These are phyloP conservation scores for Neoscelio sp. DNA, from an alignment of 2,888 invertebrate species.

Conservation along the genomic window DNA sequence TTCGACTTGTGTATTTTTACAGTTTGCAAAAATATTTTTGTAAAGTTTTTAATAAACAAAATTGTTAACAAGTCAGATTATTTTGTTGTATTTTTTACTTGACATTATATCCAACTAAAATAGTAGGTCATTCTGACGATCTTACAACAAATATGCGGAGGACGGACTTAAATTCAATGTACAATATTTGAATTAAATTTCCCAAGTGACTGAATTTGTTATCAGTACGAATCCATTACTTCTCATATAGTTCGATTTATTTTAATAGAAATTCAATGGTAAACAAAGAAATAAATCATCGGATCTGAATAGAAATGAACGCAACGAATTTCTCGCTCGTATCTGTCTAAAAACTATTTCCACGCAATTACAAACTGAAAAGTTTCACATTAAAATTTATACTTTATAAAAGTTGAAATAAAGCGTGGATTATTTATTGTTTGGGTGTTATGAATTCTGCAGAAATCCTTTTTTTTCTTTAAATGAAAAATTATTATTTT, in stretches of 20 bases:
- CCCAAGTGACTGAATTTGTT: conserved; percentile 62
- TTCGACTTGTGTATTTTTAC: no score
- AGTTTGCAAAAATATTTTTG: no score
- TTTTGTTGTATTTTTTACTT: no score
- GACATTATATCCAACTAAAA: no score
- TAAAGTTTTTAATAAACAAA: no score
- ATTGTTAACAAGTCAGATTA: no score
- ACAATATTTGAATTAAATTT: no score
- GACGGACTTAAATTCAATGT: no score
- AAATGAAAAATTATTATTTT: conserved; percentile 45
- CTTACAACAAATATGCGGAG: no score
- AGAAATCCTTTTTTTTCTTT: conserved; percentile 23
- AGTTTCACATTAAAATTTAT: conserved; percentile 56
- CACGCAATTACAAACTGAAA: conserved; percentile 42
- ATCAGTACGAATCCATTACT: conserved; percentile 54
- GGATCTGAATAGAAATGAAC: conserved; percentile 44
- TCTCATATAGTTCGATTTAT: conserved; percentile 63
- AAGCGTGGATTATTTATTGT: conserved; percentile 39
- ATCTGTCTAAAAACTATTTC: conserved; percentile 45
- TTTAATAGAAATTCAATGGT: conserved; percentile 60
- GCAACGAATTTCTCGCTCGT: conserved; percentile 23
- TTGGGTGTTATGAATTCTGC: conserved; percentile 3
- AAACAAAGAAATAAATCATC: conserved; percentile 66
- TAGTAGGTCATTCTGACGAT: no score
- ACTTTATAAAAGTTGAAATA: conserved; percentile 24